phyloP scores from a whole-genome alignment of 2,797 vertebrate species.

The Basileuterus tristriatus region DNA sequence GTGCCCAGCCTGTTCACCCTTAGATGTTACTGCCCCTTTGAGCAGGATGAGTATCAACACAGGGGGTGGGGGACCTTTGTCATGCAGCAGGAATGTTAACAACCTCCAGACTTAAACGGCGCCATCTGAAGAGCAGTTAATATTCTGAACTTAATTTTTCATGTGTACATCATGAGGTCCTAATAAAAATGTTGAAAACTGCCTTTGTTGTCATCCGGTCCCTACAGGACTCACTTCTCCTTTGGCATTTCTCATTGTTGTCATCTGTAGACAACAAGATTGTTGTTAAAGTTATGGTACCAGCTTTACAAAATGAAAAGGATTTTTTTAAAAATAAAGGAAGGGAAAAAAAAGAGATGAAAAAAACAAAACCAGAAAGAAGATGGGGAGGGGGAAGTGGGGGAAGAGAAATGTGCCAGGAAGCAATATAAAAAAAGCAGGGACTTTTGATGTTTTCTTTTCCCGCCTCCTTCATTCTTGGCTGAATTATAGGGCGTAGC shows the following conservation, averaged over 20 bases:
- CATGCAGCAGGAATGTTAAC: conserved; percentile 50
- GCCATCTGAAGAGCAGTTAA: conserved; percentile 15
- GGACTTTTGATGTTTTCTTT: conserved; percentile 51
- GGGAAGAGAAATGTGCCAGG: conserved; percentile 26
- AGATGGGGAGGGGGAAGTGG: not conserved
- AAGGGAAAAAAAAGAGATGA: not conserved
- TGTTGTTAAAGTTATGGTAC: conserved; percentile 23
- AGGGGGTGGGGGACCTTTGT: conserved; percentile 14
- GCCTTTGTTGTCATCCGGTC: conserved; percentile 15
- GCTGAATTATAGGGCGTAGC: conserved; percentile 51
- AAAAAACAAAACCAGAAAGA: conserved; percentile 9
- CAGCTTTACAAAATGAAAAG: not conserved
- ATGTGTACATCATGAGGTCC: conserved; percentile 56
- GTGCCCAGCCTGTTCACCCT: not conserved
- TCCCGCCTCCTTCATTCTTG: conserved; percentile 28
- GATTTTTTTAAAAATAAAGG: not conserved
- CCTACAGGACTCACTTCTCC: not conserved
- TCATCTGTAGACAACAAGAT: conserved; percentile 1
- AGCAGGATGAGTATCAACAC: not conserved
- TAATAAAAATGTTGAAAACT: conserved; percentile 52
- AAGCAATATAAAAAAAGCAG: conserved; percentile 43
- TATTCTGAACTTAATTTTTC: conserved; percentile 65
- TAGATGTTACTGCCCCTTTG: not conserved
- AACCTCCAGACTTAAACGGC: conserved; percentile 26
- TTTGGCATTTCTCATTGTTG: conserved; percentile 5